Conservation (phyloP, 2,113 vertebrate species). For the Ceuthmochares aereus region DNA sequence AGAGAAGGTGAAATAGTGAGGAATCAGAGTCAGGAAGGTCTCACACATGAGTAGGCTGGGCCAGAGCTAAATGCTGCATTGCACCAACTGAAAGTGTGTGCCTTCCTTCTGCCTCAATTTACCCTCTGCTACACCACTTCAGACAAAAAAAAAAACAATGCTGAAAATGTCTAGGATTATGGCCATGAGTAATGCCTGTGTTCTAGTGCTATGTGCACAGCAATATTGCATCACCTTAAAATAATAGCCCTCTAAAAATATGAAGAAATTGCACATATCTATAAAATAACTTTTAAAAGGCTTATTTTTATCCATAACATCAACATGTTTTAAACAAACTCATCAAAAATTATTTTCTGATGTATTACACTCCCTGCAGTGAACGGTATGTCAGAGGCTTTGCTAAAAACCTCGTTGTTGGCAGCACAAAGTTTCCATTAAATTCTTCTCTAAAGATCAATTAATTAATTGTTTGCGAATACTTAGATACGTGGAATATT, state of each 20-base stretch:
- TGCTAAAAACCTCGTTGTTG: background rate
- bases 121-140: background rate
- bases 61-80: constrained; percentile 6
- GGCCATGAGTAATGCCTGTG: background rate
- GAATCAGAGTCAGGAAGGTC: background rate
- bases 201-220: background rate
- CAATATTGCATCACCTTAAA: background rate
- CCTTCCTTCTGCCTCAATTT: background rate
- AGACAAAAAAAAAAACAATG: background rate
- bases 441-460: background rate
- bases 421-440: background rate
- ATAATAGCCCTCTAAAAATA: background rate
- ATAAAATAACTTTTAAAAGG: background rate
- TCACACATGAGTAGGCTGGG: background rate
- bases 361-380: background rate
- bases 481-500: background rate
- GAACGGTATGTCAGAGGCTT: background rate
- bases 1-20: background rate
- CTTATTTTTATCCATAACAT: background rate
- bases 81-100: background rate
- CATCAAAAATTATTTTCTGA: background rate
- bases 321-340: background rate
- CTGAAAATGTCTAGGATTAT: background rate
- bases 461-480: background rate
- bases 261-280: background rate